A percentile compares a stretch with the other conserved stretches of the same genome.
These are phyloP conservation scores for Mongoloraphidia duomilia DNA, from an alignment of 2,888 invertebrate genomes.

Conservation along the genomic window DNA sequence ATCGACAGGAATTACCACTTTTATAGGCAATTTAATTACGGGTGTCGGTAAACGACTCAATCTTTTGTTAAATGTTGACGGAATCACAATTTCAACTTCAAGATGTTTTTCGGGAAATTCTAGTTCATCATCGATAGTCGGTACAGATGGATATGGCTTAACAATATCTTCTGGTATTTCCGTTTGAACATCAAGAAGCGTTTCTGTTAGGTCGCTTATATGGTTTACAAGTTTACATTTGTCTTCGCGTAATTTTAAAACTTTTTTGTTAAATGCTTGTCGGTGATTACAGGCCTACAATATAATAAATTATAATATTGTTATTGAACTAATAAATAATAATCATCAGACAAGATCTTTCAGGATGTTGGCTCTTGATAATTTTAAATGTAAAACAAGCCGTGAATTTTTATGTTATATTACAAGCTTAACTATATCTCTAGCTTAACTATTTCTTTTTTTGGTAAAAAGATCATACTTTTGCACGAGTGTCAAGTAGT, in stretches of 20 bases:
- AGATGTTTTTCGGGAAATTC: constrained; percentile 45
- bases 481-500: constrained; percentile 42
- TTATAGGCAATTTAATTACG: too few species aligned
- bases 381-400: not conserved
- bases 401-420: constrained; percentile 9
- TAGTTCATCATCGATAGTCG: constrained; percentile 33
- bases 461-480: constrained; percentile 26
- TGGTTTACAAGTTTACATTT: constrained; percentile 29
- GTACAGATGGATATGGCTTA: constrained; percentile 32
- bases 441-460: not conserved
- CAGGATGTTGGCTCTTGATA: too few species aligned
- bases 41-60: too few species aligned
- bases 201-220: constrained; percentile 21
- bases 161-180: constrained; percentile 39
- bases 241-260: constrained; percentile 28
- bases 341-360: not conserved
- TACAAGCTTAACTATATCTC: not conserved
- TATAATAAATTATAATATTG: constrained; percentile 1
- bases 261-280: constrained; percentile 33
- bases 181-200: constrained; percentile 38
- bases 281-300: constrained; percentile 32
- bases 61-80: not conserved
- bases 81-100: constrained; percentile 25
- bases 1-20: too few species aligned
- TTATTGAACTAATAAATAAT: not conserved